Evolutionary conservation across 2,797 vertebrate species (phyloP).

Genomic region (Labeo calbasu): DNA sequence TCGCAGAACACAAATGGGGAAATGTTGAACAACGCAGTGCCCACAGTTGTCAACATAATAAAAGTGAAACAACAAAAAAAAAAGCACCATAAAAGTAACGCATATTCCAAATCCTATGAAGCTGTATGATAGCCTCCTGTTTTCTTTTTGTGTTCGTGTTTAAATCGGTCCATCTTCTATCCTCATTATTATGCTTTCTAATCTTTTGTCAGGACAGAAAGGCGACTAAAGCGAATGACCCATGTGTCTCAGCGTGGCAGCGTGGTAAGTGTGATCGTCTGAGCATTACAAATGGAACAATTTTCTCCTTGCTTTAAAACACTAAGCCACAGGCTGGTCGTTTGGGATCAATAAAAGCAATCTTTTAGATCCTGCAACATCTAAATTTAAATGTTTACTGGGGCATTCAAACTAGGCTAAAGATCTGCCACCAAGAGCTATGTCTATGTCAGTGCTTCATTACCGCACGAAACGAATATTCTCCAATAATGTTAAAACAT

Average conservation of each 20-base stretch:
- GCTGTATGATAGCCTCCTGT: background rate
- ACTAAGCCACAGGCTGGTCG: constrained; percentile 24
- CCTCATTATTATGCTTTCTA: constrained; percentile 49
- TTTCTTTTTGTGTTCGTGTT: background rate
- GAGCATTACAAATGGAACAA: constrained; percentile 52
- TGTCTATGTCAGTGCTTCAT: constrained; percentile 26
- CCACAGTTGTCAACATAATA: background rate
- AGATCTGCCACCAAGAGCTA: constrained; percentile 40
- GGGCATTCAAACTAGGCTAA: constrained; percentile 48
- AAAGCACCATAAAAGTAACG: background rate
- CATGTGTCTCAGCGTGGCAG: constrained; percentile 44
- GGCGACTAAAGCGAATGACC: constrained; percentile 41
- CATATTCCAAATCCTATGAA: background rate
- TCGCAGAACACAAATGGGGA: background rate
- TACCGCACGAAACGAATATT: constrained; percentile 13
- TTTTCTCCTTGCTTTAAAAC: constrained; percentile 50
- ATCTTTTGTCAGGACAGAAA: constrained; percentile 43
- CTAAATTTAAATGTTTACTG: constrained; percentile 55
- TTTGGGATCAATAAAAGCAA: constrained; percentile 62
- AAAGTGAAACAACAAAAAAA: background rate
- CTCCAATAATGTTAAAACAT: background rate
- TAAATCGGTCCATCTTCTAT: constrained; percentile 5
- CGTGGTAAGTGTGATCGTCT: constrained; percentile 28
- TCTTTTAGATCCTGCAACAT: constrained; percentile 57
- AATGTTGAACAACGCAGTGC: background rate